These are phyloP conservation scores for Leptinotarsa defecta DNA, from an alignment of 1,140 invertebrate species.

Conservation along the genomic window DNA sequence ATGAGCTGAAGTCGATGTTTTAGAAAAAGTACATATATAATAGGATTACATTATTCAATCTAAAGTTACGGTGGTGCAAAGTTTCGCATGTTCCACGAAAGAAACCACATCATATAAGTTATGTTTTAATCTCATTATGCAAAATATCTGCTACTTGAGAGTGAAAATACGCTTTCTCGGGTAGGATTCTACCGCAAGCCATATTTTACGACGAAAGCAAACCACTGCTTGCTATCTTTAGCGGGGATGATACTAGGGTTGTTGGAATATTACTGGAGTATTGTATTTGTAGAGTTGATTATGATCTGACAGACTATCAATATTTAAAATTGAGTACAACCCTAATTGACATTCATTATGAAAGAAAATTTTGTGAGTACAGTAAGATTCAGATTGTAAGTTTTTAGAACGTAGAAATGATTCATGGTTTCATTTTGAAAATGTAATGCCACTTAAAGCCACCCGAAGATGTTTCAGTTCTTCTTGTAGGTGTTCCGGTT, in stretches of 20 bases:
- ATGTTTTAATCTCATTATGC: constrained; percentile 6
- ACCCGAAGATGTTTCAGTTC: no score
- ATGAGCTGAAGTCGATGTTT: constrained; percentile 2
- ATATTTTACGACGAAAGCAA: neutral
- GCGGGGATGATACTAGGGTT: no score
- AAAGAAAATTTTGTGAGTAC: no score
- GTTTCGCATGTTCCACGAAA: neutral
- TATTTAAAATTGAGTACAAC: neutral
- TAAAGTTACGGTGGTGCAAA: neutral
- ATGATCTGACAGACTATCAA: neutral
- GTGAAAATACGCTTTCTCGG: neutral
- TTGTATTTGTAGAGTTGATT: neutral
- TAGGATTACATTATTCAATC: neutral
- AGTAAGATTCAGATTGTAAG: no score
- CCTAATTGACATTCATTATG: neutral
- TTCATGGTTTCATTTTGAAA: no score
- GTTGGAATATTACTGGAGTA: neutral
- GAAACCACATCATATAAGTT: constrained; percentile 2
- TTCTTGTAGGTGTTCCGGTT: no score
- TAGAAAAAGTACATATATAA: neutral
- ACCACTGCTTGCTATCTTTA: no score
- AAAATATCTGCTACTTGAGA: neutral
- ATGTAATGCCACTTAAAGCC: no score
- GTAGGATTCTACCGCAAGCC: neutral
- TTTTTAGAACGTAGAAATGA: no score